These are phyloP conservation scores for Thunnus thynnus DNA, from an alignment of 2,113 vertebrate species.

Conservation along the genomic window DNA sequence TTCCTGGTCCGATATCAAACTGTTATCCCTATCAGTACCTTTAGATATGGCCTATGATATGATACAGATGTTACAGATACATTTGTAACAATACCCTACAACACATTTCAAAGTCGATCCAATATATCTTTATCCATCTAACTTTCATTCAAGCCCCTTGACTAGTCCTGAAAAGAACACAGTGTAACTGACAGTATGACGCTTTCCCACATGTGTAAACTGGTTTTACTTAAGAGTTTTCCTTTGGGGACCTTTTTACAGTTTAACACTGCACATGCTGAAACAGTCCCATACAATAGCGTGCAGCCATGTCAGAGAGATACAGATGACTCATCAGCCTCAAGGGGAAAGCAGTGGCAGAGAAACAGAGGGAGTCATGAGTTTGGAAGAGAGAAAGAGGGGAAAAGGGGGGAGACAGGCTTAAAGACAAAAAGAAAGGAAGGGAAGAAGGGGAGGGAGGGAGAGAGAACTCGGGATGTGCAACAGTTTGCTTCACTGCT, in stretches of 20 bases:
- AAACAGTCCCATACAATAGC: slow-evolving; percentile 51
- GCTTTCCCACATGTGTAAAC: slow-evolving; percentile 51
- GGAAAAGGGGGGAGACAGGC: background rate
- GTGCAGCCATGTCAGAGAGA: slow-evolving; percentile 67
- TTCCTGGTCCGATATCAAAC: too few relatives aligned
- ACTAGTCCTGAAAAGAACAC: slow-evolving; percentile 25
- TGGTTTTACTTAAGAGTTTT: slow-evolving; percentile 48
- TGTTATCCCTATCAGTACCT: too few relatives aligned
- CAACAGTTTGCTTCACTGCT: slow-evolving; percentile 61
- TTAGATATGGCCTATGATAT: too few relatives aligned
- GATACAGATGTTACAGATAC: too few relatives aligned
- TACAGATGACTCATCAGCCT: slow-evolving; percentile 76
- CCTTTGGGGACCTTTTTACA: slow-evolving; percentile 43
- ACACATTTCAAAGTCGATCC: too few relatives aligned
- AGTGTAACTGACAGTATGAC: slow-evolving; percentile 34
- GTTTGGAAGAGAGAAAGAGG: slow-evolving; percentile 22
- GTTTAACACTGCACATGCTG: slow-evolving; percentile 49
- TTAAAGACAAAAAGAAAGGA: slow-evolving; percentile 22
- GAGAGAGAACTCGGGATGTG: slow-evolving; percentile 52
- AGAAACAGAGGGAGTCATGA: slow-evolving; percentile 54
- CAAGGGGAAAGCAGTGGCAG: slow-evolving; percentile 60
- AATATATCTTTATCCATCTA: background rate
- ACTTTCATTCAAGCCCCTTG: background rate
- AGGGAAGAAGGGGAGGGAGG: slow-evolving; percentile 22
- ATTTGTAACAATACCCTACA: too few relatives aligned